phyloP scores from a whole-genome alignment of 2,797 vertebrate species.

The Pseudocheirus occidentalis region DNA sequence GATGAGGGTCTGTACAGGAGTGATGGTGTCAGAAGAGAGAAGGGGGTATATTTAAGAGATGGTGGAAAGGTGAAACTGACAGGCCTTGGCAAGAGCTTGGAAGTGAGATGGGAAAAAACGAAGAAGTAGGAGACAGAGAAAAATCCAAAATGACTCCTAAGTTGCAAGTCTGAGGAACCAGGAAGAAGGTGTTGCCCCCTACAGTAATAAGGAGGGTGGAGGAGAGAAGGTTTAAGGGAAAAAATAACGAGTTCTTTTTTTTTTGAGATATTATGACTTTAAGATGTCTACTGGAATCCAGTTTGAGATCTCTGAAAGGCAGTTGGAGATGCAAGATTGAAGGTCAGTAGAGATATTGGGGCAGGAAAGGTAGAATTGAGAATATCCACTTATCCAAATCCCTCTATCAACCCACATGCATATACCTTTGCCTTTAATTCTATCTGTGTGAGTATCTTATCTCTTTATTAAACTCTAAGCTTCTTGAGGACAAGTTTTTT shows the following conservation, averaged over 20 bases:
- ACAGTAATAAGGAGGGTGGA: not conserved
- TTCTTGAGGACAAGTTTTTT: not conserved
- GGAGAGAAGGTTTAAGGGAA: not conserved
- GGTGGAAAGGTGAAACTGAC: too few species aligned
- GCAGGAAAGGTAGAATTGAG: not conserved
- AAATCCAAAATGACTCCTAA: not conserved
- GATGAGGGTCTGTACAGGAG: too few species aligned
- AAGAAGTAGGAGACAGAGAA: not conserved
- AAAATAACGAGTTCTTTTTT: not conserved
- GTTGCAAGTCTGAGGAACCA: not conserved
- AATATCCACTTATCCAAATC: not conserved
- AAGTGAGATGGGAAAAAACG: too few species aligned
- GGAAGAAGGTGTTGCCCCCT: not conserved
- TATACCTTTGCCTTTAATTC: not conserved
- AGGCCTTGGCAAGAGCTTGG: too few species aligned
- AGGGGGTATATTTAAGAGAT: too few species aligned
- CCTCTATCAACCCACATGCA: not conserved
- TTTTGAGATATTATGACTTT: not conserved
- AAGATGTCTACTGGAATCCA: not conserved
- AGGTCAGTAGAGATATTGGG: not conserved
- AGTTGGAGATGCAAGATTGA: not conserved
- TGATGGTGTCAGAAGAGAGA: too few species aligned
- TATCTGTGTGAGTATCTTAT: not conserved
- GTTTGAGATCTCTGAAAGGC: not conserved
- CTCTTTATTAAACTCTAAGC: not conserved